Conservation (phyloP, 2,888 invertebrate genomes). For the Pseudeuparius sepicola region DNA sequence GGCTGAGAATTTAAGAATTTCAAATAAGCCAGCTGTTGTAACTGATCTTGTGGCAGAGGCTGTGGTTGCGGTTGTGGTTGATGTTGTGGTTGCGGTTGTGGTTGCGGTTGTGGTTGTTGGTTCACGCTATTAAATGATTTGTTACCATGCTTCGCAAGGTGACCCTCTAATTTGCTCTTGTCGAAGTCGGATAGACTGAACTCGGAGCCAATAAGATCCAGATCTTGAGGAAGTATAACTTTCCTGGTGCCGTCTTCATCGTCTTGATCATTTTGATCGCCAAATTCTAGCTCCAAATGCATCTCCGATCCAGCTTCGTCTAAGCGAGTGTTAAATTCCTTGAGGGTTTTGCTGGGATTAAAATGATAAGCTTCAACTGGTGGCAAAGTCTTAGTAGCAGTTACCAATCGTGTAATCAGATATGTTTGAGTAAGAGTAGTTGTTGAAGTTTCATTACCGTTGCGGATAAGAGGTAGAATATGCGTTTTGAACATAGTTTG, state of each 20-base stretch:
- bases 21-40: slow-evolving; percentile 41
- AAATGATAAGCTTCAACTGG: slow-evolving; percentile 82
- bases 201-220: slow-evolving; percentile 63
- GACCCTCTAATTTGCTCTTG: slow-evolving; percentile 49
- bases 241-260: slow-evolving; percentile 40
- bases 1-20: slow-evolving; percentile 62
- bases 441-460: slow-evolving; percentile 61
- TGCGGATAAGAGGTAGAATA: slow-evolving; percentile 70
- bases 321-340: slow-evolving; percentile 78
- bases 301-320: slow-evolving; percentile 85
- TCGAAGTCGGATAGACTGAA: slow-evolving; percentile 63
- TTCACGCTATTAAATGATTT: slow-evolving; percentile 14
- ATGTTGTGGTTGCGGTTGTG: slow-evolving; percentile 12
- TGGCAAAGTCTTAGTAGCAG: slow-evolving; percentile 82
- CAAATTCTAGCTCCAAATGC: slow-evolving; percentile 76
- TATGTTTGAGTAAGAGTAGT: slow-evolving; percentile 85
- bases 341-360: slow-evolving; percentile 74
- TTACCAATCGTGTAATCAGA: slow-evolving; percentile 54
- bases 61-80: slow-evolving; percentile 21
- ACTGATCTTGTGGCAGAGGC: too few relatives aligned
- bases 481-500: slow-evolving; percentile 83
- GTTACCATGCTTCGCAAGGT: slow-evolving; percentile 35
- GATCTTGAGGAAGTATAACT: slow-evolving; percentile 51
- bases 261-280: slow-evolving; percentile 63
- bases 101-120: slow-evolving; percentile 18